Base-by-base conservation (phyloP, 1,140 invertebrate genomes). In the Lordiphosa stackelbergi region DNA sequence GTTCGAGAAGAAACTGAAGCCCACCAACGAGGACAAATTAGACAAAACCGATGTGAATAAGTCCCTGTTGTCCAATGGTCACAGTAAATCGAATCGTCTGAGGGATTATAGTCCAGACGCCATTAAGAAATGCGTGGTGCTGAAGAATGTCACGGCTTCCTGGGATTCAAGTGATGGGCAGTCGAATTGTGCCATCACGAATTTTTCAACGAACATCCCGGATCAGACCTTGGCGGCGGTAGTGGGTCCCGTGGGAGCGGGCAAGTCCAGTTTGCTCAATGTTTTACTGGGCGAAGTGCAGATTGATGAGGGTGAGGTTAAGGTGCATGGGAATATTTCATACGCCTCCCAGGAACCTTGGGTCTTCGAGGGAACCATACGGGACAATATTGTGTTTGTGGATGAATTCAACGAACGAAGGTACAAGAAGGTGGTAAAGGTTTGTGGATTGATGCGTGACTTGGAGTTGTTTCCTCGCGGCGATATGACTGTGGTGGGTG, bases 301-400 rank as follows among this genome's bases (percentile, higher is more conserved):
- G 11, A 87, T 90, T 1, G 81, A 83, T 22, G 53, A 77, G n/a
- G 90, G 90, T 0, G 85, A 83, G 8, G 83, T 95, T 0, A 79
- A 88, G 12, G 88, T 95, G 0, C 86, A 89, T 54, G 95, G 95
- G 19, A 91, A 88, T 47, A 86, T 96, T 5, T 92, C 94, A 0
- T 97, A 96, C 85, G 92, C 93, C 4, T 91, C 94, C 19, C 94
- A 95, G 85, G 93, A 94, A 61, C 91, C 93, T 1, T 95, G 94
- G 94, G 88, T 94, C 0, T 91, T 91, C 13, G 89, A 90, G 31
- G 90, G 90, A 19, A 88, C 90, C 2, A 90, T 92, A 0, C 88
- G 92, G 13, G 93, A 96, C 65, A 97, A 97, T 86, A 95, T 97
- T 61, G 86, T 96, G 0, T 96, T 97, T 77, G 95, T 95, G 2